Base-by-base conservation (phyloP, 2,113 vertebrate genomes). In the Dasyurus viverrinus region DNA sequence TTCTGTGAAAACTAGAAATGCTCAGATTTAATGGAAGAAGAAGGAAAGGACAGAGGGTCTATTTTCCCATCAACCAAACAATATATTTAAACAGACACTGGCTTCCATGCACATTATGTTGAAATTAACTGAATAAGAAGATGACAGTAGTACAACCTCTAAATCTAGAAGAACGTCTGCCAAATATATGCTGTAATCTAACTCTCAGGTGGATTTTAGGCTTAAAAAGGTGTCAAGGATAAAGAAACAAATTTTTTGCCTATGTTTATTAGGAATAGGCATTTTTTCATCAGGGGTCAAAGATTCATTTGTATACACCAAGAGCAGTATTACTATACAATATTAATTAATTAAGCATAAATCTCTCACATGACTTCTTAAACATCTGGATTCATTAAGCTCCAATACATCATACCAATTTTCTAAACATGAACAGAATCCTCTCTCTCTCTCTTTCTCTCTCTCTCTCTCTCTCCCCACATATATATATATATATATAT, bases 201-300 rank as follows among this genome's bases (percentile, higher is more conserved):
- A 84, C 36, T 84, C 7, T n/a, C n/a, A 42, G 68, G 19, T 84
- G 19, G 19, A 19, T 91, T 5, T 11, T 55, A 55, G 52, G 89
- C 54, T 95, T 90, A 97, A 94, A 95, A 52, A 50, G 93, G 94
- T 91, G 54, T 50, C 89, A 54, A 95, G 93, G 93, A 50, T 19
- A 95, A 91, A 54, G 76, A 90, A 27, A 91, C 7, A 54, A 91
- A 95, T n/a, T 92, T 52, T 55, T 50, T 89, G 26, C 14, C 94
- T 93, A 76, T 84, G 52, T 84, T 90, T 93, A 76, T 76, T 48
- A 91, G 54, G 36, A 90, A 68, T 53, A 76, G 76, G 27, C 93
- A 94, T 93, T 93, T 96, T 26, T 97, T 50, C n/a, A 94, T 76
- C 8, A 94, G 68, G 16, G 92, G 46, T 16, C 53, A 54, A 52